These are phyloP conservation scores for Hippopotamyrus pictus DNA, from an alignment of 2,797 vertebrate genomes.

Conservation along the genomic window DNA sequence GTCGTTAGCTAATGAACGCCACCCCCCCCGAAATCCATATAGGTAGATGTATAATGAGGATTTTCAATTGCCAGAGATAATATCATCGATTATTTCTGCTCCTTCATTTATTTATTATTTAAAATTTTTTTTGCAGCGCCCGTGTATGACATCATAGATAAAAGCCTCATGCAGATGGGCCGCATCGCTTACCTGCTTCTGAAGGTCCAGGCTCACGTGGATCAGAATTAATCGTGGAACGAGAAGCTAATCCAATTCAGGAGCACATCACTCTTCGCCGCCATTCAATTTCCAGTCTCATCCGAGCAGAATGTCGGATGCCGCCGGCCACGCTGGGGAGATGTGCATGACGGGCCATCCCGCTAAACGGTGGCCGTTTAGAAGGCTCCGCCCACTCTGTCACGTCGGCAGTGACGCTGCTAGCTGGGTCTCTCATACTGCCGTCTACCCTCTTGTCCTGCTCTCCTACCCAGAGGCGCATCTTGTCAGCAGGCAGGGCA, in stretches of 20 bases:
- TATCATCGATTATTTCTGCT: not conserved
- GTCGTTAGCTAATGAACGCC: conserved; percentile 8
- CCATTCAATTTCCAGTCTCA: not conserved
- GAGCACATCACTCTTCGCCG: not conserved
- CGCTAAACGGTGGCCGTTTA: not conserved
- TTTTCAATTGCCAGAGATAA: not conserved
- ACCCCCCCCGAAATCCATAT: not conserved
- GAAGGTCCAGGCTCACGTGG: not conserved
- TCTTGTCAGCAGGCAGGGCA: too few species aligned
- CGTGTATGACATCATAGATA: not conserved
- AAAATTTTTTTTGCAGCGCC: not conserved
- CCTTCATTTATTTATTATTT: not conserved
- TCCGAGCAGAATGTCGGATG: not conserved
- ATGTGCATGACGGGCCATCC: not conserved
- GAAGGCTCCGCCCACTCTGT: not conserved
- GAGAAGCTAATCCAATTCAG: not conserved
- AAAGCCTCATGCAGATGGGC: not conserved
- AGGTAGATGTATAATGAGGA: conserved; percentile 11
- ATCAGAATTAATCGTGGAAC: conserved; percentile 5
- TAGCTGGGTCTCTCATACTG: not conserved
- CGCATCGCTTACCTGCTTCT: not conserved
- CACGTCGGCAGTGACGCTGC: not conserved
- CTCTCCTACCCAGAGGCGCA: not conserved
- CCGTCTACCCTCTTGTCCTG: not conserved
- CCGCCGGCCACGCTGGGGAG: not conserved